A percentile compares a stretch with the other conserved stretches of the same genome.
phyloP scores from a whole-genome alignment of 2,113 vertebrate species.

The Hippoglossus stenolepis region DNA sequence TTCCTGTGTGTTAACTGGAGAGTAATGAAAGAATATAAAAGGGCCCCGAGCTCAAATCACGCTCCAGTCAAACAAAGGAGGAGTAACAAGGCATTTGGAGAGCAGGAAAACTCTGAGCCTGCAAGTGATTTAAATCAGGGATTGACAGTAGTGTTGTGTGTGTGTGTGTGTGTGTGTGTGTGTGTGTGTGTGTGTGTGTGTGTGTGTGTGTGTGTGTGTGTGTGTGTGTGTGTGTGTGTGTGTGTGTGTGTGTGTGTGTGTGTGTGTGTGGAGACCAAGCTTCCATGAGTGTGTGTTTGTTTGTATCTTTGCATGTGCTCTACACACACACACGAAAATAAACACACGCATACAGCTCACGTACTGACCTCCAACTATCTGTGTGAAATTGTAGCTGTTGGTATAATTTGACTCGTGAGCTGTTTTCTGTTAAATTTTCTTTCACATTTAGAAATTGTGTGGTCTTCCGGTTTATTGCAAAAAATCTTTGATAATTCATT shows the following conservation, averaged over 20 bases:
- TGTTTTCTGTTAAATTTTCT: conserved; percentile 47
- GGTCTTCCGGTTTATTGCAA: conserved; percentile 39
- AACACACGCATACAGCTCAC: conserved; percentile 1
- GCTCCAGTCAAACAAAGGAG: conserved; percentile 67
- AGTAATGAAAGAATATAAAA: conserved; percentile 58
- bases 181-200: conserved; percentile 11
- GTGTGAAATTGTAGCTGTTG: conserved; percentile 38
- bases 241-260: conserved; percentile 11
- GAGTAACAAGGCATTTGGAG: conserved; percentile 55
- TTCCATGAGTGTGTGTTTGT: no score
- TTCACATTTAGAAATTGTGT: conserved; percentile 61
- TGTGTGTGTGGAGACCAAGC: neutral
- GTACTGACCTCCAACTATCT: conserved; percentile 24
- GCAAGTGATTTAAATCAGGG: conserved; percentile 66
- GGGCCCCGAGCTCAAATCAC: conserved; percentile 49
- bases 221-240: conserved; percentile 11
- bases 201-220: conserved; percentile 11
- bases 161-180: conserved; percentile 11
- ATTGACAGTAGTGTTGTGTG: conserved; percentile 11
- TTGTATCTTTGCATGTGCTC: conserved; percentile 1
- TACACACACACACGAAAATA: neutral
- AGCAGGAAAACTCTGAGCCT: conserved; percentile 49
- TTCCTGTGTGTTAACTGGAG: conserved; percentile 53
- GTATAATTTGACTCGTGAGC: conserved; percentile 59
- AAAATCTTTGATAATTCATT: conserved; percentile 20